phyloP scores from a whole-genome alignment of 2,797 vertebrate species.

The Bradypodion pumilum region DNA sequence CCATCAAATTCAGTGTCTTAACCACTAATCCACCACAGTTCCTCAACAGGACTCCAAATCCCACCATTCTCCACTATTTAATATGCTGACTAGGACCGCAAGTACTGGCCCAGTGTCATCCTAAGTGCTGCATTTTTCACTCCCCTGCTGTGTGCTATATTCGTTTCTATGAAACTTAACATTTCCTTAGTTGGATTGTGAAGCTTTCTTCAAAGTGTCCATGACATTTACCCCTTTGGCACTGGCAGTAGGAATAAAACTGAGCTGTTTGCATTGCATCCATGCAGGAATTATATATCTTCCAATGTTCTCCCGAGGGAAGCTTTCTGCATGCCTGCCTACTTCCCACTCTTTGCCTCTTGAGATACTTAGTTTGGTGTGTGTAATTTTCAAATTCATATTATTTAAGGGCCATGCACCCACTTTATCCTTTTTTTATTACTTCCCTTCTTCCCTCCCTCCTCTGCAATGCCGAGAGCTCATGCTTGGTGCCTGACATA shows the following conservation, averaged over 20 bases:
- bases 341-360: neutral
- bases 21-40: too few relatives aligned
- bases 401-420: constrained; percentile 10
- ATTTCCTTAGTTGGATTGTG: neutral
- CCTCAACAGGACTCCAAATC: too few relatives aligned
- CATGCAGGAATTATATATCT: neutral
- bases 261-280: neutral
- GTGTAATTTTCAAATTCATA: constrained; percentile 22
- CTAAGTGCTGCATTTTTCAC: neutral
- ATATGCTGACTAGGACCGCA: too few relatives aligned
- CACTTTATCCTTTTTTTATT: constrained; percentile 24
- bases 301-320: neutral
- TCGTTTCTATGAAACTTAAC: neutral
- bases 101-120: too few relatives aligned
- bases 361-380: constrained; percentile 21
- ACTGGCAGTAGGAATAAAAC: neutral
- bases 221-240: neutral
- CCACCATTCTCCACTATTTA: too few relatives aligned
- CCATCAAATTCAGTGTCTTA: too few relatives aligned
- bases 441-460: neutral
- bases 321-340: neutral
- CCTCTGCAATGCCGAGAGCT: neutral
- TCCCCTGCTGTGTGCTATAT: neutral
- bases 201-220: neutral
- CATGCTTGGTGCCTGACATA: constrained; percentile 26